Base-by-base conservation (phyloP, 2,113 vertebrate species). In the Polypterus bichir region DNA sequence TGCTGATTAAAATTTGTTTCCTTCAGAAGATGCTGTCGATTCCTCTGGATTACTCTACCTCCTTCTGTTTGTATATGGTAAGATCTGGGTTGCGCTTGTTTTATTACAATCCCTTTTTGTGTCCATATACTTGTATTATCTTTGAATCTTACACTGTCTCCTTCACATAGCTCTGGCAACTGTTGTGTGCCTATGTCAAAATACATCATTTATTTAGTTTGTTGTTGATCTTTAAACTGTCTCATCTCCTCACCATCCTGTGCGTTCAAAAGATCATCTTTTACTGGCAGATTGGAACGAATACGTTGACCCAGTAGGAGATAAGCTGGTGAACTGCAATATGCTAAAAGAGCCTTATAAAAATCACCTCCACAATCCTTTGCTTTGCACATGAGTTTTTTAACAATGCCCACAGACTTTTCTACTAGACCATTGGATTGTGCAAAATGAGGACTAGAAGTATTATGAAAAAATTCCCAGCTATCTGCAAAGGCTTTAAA, bases 61-160 rank as follows among this genome's bases (percentile, higher is more conserved):
- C 27, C 27, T 27, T 27, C 27, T 27, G 27, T 27, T 27, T 27
- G 27, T 27, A 27, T 27, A 27, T 27, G 27, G 27, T 27, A 27
- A 27, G 27, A 27, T 27, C 27, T 27, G 27, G 27, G 27, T 27
- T 27, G 27, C 27, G 27, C 27, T 27, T 27, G 27, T 27, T 27
- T 27, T 27, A 27, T 27, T 27, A 27, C 27, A 27, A 27, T 27
- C 27, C 27, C 27, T 27, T 27, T 27, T 27, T 27, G 27, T 27
- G 27, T 27, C 27, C 27, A 27, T 27, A 2, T 27, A 27, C 27
- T 27, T 27, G 27, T 27, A 2, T 27, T 27, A 27, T 27, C 2
- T 27, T 27, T 27, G 27, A 67, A 60, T 55, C 57, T 67, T 3
- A 64, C 66, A 64, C 52, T 67, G 46, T 67, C 48, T 7, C 62